Base-by-base conservation (phyloP, 2,797 vertebrate species). In the Cossypha caffra region DNA sequence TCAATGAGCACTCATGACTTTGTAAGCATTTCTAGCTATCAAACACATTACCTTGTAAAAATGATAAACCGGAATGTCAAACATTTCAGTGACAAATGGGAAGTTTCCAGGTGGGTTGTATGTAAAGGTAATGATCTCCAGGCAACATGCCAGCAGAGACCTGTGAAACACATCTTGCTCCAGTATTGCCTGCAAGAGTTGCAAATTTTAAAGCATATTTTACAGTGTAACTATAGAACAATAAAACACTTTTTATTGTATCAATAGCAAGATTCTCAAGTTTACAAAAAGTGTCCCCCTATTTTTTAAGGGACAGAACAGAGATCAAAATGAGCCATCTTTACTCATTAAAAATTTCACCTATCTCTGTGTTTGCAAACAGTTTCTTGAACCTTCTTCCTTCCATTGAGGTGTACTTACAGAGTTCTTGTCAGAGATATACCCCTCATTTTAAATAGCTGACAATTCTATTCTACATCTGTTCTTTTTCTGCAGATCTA, bases 111-210 rank as follows among this genome's bases (percentile, higher is more conserved):
- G 98, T 25, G 99, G 98, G 71, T 98, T 98, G 64, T 99, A 99
- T 8, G 99, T 99, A 89, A 99, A 99, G 91, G 98, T 97, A 47
- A 99, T 97, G 13, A 99, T 98, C 96, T 99, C 99, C 82, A 99
- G 98, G 82, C 99, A 99, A 83, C 99, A 99, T 8, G 97, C 98
- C 66, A 99, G 96, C 83, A 99, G 98, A 2, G 99, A 99, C 63
- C 98, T 98, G 33, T 99, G 99, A 96, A 99, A 99, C 86, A 99
- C 89, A 35, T 99, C 99, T 92, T 99, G 99, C 88, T 99, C 99
- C 97, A 99, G 97, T 82, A 99, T 97, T 72, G 98, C 98, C 99
- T 99, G 96, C 52, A 96, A 97, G 89, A 96, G 58, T 77, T 72
- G 40, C 55, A 88, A 55, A 52, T 73, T 54, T 61, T 26, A 83